Conservation (phyloP, 2,797 vertebrate genomes). For the Dendrocincla tyrannina region DNA sequence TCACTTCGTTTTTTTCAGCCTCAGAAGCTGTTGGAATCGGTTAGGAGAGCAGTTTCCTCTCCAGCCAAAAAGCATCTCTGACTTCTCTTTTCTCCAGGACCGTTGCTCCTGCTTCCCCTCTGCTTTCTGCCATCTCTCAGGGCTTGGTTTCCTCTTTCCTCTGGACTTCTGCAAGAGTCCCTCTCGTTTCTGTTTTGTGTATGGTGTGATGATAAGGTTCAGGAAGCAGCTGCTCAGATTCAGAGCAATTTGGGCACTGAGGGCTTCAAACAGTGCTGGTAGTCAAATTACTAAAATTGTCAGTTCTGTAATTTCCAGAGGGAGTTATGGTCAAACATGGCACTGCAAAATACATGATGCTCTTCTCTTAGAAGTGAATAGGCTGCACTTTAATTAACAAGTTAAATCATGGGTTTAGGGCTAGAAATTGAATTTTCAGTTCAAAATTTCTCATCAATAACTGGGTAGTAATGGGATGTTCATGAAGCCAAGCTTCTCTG, state of each 20-base stretch:
- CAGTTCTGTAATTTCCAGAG: not conserved
- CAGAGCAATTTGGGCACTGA: not conserved
- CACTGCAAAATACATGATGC: accelerated
- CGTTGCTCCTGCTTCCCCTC: not conserved
- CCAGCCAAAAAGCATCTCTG: not conserved
- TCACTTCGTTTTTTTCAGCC: not conserved
- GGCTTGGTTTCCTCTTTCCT: not conserved
- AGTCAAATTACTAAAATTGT: not conserved
- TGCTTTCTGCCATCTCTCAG: not conserved
- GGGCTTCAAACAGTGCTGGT: not conserved
- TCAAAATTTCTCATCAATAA: not conserved
- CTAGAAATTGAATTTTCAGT: not conserved
- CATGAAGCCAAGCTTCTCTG: not conserved
- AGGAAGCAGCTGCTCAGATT: slow-evolving; percentile 26
- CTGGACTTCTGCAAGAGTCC: not conserved
- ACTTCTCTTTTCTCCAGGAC: slow-evolving; percentile 28
- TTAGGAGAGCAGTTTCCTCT: slow-evolving; percentile 3
- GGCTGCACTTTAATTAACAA: not conserved
- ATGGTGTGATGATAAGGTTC: not conserved
- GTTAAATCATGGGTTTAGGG: not conserved
- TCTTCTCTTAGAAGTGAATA: not conserved
- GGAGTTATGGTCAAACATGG: not conserved
- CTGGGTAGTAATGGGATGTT: not conserved
- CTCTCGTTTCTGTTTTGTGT: not conserved
- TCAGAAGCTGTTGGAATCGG: not conserved